A percentile compares a stretch with the other conserved stretches of the same genome.
Evolutionary conservation across 2,888 invertebrate species (phyloP).

Genomic region (Drosophila stalkeri): DNA sequence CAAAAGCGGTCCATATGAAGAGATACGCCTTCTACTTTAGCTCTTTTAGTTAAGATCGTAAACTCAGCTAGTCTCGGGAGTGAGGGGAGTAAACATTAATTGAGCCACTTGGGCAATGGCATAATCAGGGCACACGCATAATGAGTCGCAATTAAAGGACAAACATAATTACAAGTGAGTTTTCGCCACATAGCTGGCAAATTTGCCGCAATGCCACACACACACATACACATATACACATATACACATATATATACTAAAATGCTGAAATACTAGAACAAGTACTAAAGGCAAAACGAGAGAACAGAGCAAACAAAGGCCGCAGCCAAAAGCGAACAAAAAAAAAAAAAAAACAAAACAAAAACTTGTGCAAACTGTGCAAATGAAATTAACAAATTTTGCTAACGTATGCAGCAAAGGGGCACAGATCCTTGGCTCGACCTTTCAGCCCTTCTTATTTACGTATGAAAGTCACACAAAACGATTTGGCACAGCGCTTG

Average conservation of each 20-base stretch:
- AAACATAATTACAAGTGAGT: slow-evolving; percentile 74
- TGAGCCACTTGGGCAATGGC: slow-evolving; percentile 75
- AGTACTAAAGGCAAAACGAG: slow-evolving; percentile 24
- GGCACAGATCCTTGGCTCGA: slow-evolving; percentile 3
- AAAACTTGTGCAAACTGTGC: slow-evolving; percentile 69
- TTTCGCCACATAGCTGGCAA: slow-evolving; percentile 28
- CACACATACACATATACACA: slow-evolving; percentile 1
- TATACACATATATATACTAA: too few species aligned
- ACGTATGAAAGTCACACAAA: slow-evolving; percentile 79
- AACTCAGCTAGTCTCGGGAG: slow-evolving; percentile 21
- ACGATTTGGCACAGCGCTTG: slow-evolving; percentile 71
- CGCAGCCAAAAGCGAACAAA: neutral
- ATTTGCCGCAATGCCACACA: slow-evolving; percentile 16
- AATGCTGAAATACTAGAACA: slow-evolving; percentile 12
- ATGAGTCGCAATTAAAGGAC: slow-evolving; percentile 78
- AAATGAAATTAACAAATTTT: slow-evolving; percentile 78
- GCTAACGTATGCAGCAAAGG: slow-evolving; percentile 71
- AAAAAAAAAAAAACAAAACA: neutral
- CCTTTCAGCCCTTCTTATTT: slow-evolving; percentile 59
- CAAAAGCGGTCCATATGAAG: slow-evolving; percentile 10
- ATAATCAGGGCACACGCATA: slow-evolving; percentile 76
- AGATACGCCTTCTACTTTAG: slow-evolving; percentile 15
- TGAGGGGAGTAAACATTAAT: slow-evolving; percentile 62
- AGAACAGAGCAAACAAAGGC: slow-evolving; percentile 48
- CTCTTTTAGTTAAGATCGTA: slow-evolving; percentile 21